These are phyloP conservation scores for Enhydra lutris DNA, from an alignment of 2,113 vertebrate genomes.

Conservation along the genomic window DNA sequence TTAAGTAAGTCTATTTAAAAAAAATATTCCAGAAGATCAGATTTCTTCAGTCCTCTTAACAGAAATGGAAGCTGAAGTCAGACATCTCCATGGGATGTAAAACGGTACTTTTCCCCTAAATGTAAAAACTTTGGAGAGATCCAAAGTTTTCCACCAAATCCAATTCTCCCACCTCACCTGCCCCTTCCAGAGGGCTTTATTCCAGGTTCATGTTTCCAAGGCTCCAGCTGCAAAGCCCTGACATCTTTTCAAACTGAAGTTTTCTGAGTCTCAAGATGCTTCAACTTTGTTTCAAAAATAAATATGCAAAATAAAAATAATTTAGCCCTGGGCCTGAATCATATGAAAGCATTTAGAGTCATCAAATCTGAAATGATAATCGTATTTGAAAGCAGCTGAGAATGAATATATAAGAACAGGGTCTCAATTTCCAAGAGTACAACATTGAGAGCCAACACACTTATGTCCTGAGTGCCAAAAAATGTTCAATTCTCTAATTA, in stretches of 20 bases:
- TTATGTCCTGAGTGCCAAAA: background rate
- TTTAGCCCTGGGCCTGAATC: background rate
- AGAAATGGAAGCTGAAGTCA: background rate
- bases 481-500: background rate
- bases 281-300: constrained; percentile 17
- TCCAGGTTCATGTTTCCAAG: background rate
- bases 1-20: background rate
- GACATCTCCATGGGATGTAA: background rate
- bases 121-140: background rate
- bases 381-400: background rate
- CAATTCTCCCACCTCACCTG: background rate
- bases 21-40: background rate
- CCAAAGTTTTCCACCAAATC: background rate
- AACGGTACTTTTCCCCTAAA: background rate
- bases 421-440: background rate
- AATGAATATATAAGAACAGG: background rate
- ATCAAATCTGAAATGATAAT: background rate
- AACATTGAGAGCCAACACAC: background rate
- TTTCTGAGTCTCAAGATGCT: background rate
- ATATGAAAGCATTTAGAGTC: background rate
- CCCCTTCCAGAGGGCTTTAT: background rate
- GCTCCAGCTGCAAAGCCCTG: background rate
- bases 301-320: constrained; percentile 1
- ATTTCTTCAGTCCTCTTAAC: background rate
- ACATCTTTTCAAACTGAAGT: background rate